A percentile compares a stretch with the other conserved stretches of the same genome.
Evolutionary conservation across 2,797 vertebrate species (phyloP).

Genomic region (Prunella strophiata): DNA sequence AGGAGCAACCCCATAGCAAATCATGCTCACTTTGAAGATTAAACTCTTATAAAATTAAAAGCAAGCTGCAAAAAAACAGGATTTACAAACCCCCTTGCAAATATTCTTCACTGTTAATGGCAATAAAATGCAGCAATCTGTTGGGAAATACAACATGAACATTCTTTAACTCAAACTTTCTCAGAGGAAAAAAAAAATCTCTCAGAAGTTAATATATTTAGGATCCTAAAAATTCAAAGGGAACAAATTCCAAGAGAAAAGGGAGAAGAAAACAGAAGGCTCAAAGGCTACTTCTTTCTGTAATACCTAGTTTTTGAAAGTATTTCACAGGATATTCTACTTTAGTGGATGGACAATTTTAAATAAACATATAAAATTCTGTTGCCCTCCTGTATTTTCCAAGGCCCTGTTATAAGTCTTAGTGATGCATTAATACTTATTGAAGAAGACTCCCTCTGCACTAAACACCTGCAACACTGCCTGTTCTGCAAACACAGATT

Average conservation of each 20-base stretch:
- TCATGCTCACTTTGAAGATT: background rate
- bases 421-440: background rate
- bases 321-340: background rate
- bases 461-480: background rate
- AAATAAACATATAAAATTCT: background rate
- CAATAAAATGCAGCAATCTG: background rate
- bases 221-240: background rate
- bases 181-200: background rate
- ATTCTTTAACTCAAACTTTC: background rate
- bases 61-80: background rate
- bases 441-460: background rate
- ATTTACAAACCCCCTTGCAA: background rate
- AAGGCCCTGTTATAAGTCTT: background rate
- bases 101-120: background rate
- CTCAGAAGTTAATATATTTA: background rate
- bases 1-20: background rate
- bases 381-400: background rate
- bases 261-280: background rate
- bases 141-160: background rate
- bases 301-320: background rate
- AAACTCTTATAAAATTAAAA: background rate
- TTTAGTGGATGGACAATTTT: background rate
- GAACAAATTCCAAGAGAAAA: background rate
- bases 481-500: background rate
- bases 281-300: background rate